Percentiles rank a stretch among this genome's conserved stretches.
Evolutionary conservation across 2,888 invertebrate genomes (phyloP).

Genomic region (Cremastinae sp.): DNA sequence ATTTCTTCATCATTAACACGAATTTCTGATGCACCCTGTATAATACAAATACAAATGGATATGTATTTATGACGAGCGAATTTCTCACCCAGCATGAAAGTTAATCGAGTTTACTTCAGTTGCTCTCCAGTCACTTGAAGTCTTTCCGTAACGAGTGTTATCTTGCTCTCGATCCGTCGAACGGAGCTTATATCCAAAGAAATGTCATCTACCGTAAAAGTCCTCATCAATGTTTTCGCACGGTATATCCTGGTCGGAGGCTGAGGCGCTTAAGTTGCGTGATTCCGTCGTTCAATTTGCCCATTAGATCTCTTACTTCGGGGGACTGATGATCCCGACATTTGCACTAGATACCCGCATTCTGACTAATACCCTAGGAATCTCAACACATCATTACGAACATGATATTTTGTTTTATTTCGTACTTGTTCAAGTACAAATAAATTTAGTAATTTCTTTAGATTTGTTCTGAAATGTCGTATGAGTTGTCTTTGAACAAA

Average conservation of each 20-base stretch:
- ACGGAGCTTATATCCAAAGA: conserved; percentile 20
- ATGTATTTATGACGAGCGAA: conserved; percentile 23
- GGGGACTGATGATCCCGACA: conserved; percentile 23
- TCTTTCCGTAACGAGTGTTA: conserved; percentile 23
- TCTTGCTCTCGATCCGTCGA: conserved; percentile 12
- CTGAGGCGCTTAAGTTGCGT: conserved; percentile 54
- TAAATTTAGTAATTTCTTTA: too few species aligned
- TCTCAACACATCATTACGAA: too few species aligned
- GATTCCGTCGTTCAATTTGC: conserved; percentile 55
- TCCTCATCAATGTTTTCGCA: conserved; percentile 63
- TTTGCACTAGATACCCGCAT: conserved; percentile 23
- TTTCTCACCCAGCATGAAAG: conserved; percentile 55
- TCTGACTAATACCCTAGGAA: neutral
- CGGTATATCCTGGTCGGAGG: conserved; percentile 56
- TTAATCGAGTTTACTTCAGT: conserved; percentile 54
- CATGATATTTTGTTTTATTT: too few species aligned
- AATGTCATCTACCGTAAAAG: conserved; percentile 51
- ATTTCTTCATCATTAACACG: too few species aligned
- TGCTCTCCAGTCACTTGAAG: conserved; percentile 32
- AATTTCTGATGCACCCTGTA: neutral
- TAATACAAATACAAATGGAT: conserved; percentile 16
- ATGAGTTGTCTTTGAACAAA: too few species aligned
- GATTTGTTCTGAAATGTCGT: too few species aligned
- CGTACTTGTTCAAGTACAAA: too few species aligned
- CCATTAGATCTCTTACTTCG: conserved; percentile 33